Percentiles rank a stretch among this genome's conserved stretches.
phyloP scores from a whole-genome alignment of 2,113 vertebrate genomes.

The Choloepus hoffmanni region DNA sequence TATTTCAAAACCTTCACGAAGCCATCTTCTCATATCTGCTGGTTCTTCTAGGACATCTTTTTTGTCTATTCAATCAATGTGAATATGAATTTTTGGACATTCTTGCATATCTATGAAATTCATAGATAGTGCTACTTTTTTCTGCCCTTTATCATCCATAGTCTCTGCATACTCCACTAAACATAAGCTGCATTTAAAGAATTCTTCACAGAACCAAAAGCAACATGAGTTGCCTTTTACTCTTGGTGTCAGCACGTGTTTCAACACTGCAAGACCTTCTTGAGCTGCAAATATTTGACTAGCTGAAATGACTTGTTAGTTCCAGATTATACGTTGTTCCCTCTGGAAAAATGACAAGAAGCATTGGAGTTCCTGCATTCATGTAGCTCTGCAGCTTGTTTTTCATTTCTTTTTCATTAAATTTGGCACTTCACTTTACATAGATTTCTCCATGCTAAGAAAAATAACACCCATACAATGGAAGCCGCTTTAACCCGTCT shows the following conservation, averaged over 20 bases:
- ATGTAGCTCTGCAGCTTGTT: too few relatives aligned
- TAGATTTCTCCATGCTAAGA: constrained; percentile 86
- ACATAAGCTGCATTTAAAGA: constrained; percentile 96
- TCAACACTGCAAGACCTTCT: constrained; percentile 89
- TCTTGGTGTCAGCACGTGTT: constrained; percentile 94
- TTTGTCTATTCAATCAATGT: constrained; percentile 93
- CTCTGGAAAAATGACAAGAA: too few relatives aligned
- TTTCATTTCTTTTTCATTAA: too few relatives aligned
- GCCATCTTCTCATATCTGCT: constrained; percentile 93
- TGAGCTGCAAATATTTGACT: too few relatives aligned
- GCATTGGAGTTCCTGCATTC: too few relatives aligned
- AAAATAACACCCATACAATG: constrained; percentile 97
- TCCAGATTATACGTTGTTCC: too few relatives aligned
- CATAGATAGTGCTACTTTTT: constrained; percentile 93
- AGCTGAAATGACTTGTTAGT: too few relatives aligned
- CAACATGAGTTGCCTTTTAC: constrained; percentile 94
- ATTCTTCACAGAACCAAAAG: constrained; percentile 92
- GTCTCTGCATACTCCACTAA: constrained; percentile 95
- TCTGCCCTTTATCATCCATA: constrained; percentile 86
- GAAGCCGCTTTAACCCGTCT: constrained; percentile 97
- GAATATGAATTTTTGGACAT: constrained; percentile 94
- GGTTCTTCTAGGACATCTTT: constrained; percentile 94
- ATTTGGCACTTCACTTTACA: too few relatives aligned
- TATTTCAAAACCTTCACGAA: constrained; percentile 96
- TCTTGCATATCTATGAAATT: constrained; percentile 94